phyloP scores from a whole-genome alignment of 2,113 vertebrate genomes.

The Rynchops niger region DNA sequence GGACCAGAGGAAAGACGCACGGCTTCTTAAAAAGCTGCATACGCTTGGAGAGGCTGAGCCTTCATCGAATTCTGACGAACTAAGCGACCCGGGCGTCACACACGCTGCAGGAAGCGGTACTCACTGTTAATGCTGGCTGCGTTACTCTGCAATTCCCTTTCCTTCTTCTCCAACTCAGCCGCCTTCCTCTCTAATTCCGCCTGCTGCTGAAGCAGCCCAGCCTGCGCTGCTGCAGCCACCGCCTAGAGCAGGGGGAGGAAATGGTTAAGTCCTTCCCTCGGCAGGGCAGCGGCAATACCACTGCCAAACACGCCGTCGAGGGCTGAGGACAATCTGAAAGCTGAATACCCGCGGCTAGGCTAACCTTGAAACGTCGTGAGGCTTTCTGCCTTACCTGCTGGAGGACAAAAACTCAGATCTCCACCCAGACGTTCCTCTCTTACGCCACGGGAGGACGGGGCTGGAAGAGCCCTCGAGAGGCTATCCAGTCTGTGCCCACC shows the following conservation, averaged over 20 bases:
- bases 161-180: conserved; percentile 91
- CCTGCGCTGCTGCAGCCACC: conserved; percentile 83
- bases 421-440: neutral
- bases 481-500: neutral
- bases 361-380: neutral
- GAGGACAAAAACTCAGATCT: neutral
- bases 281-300: rapidly evolving
- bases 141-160: conserved; percentile 84
- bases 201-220: conserved; percentile 89
- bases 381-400: neutral
- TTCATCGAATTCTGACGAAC: neutral
- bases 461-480: neutral
- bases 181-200: conserved; percentile 94
- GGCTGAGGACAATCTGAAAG: neutral
- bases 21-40: neutral
- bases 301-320: neutral
- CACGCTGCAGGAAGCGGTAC: neutral
- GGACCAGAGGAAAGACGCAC: neutral
- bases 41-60: neutral
- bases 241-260: conserved; percentile 66
- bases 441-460: neutral
- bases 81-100: rapidly evolving
- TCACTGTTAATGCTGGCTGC: conserved; percentile 73
- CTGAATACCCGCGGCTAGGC: neutral
- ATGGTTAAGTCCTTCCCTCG: neutral